A percentile compares a stretch with the other conserved stretches of the same genome.
These are phyloP conservation scores for Pycnonotus jocosus DNA, from an alignment of 2,113 vertebrate genomes.

Conservation along the genomic window DNA sequence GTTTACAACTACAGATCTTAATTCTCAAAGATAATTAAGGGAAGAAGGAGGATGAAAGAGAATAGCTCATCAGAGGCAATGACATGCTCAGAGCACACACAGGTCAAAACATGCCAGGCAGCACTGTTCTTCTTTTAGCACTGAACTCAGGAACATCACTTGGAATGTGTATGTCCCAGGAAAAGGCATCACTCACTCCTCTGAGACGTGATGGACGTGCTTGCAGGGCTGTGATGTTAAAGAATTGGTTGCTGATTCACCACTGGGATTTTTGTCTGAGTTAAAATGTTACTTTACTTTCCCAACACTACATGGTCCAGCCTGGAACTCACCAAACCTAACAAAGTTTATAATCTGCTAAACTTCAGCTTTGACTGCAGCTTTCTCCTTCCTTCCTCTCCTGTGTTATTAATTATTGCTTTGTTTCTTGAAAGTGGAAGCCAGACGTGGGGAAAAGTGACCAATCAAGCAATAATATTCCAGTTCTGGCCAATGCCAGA, in stretches of 20 bases:
- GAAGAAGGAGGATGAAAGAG: not conserved
- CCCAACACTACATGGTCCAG: not conserved
- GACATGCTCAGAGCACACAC: not conserved
- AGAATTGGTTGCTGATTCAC: conserved; percentile 27
- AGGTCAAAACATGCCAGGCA: not conserved
- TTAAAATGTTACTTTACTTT: conserved; percentile 42
- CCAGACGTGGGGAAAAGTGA: not conserved
- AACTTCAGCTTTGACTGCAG: not conserved
- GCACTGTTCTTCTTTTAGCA: not conserved
- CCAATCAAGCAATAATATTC: not conserved
- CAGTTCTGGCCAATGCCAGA: not conserved
- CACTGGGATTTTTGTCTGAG: not conserved
- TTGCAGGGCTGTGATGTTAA: not conserved
- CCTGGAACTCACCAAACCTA: not conserved
- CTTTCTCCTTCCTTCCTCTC: not conserved
- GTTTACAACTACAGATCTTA: not conserved
- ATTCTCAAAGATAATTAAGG: not conserved
- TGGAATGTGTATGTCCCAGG: not conserved
- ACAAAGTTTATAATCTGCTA: not conserved
- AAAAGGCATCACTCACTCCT: not conserved
- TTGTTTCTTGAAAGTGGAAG: not conserved
- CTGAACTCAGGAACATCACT: not conserved
- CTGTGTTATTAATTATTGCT: not conserved
- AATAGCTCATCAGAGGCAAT: not conserved
- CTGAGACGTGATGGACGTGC: not conserved